phyloP scores from a whole-genome alignment of 92 coral and sea anemone genomes.

The Porites divaricata region DNA sequence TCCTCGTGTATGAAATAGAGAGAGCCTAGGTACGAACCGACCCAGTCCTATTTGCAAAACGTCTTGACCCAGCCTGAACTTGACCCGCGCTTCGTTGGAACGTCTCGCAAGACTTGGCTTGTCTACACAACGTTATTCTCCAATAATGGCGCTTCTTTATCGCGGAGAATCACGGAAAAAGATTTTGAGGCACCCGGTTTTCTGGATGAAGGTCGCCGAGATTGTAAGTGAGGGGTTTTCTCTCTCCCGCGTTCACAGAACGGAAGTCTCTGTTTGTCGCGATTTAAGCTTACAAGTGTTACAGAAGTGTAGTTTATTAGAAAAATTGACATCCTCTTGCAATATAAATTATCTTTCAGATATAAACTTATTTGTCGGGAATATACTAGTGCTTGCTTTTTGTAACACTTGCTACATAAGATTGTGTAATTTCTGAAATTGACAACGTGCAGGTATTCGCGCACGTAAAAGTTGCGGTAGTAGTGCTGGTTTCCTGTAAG shows the following conservation, averaged over 20 bases:
- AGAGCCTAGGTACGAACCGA: too few species aligned
- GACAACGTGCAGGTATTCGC: neutral
- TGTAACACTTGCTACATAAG: neutral
- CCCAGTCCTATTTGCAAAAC: neutral
- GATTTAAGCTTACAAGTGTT: neutral
- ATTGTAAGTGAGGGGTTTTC: conserved; percentile 64
- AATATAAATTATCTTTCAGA: neutral
- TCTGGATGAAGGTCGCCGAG: conserved; percentile 81
- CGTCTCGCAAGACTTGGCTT: neutral
- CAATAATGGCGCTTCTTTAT: conserved; percentile 71
- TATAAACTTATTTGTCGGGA: neutral
- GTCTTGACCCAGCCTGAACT: neutral
- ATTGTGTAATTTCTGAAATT: neutral
- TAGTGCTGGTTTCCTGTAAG: neutral
- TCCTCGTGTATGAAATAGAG: too few species aligned
- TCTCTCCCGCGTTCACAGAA: neutral
- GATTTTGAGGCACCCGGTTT: conserved; percentile 63
- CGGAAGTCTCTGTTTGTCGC: too few species aligned
- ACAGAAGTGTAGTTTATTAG: conserved; percentile 22
- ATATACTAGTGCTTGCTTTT: neutral
- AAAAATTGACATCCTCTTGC: neutral
- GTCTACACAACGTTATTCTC: neutral
- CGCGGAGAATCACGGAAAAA: conserved; percentile 77
- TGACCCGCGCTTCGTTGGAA: neutral
- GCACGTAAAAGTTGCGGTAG: neutral